Base-by-base conservation (phyloP, 2,113 vertebrate species). In the Tetrax tetrax region DNA sequence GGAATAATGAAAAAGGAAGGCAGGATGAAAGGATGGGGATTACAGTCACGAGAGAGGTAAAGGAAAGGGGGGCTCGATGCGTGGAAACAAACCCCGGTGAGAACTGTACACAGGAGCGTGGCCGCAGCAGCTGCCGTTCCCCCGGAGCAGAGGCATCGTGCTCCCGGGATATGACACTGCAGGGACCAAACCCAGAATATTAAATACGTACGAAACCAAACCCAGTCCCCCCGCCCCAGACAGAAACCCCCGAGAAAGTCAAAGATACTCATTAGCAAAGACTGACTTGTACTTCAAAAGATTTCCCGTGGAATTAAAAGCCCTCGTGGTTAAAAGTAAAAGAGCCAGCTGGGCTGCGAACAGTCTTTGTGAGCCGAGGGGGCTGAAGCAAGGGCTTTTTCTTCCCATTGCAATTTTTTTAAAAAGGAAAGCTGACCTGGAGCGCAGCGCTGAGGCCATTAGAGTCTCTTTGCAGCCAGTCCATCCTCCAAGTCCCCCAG, bases 261-360 rank as follows among this genome's bases (percentile, higher is more conserved):
- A 6, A 66, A 94, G 78, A 54, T 25, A 38, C 23, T 33, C 18
- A 61, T 89, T 71, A 81, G 64, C 87, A 95, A 96, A 82, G 83
- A 80, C 82, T 63, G 64, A 87, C 85, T 80, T 18, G 54, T 88
- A 89, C 70, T 72, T 70, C 70, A 87, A 96, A 96, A 93, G 89
- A 35, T 90, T 77, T 81, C 84, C 63, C 25, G 75, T 19, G 71
- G 82, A 76, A 64, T 93, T 89, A 93, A 91, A 96, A 96, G 77
- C 89, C 87, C 89, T 91, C 53, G 1, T 27, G 22, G 93, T 64
- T 66, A 24, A 5, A 61, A 85, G 83, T 43, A 6, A 79, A 63
- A 43, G 1, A 48, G 10, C 87, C 91, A 27, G 59, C 28, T 6
- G 25, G 74, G 84, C 77, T 76, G 54, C 61, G 14, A 7, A 6